phyloP scores from a whole-genome alignment of 2,113 vertebrate species.

The Mohoua ochrocephala region DNA sequence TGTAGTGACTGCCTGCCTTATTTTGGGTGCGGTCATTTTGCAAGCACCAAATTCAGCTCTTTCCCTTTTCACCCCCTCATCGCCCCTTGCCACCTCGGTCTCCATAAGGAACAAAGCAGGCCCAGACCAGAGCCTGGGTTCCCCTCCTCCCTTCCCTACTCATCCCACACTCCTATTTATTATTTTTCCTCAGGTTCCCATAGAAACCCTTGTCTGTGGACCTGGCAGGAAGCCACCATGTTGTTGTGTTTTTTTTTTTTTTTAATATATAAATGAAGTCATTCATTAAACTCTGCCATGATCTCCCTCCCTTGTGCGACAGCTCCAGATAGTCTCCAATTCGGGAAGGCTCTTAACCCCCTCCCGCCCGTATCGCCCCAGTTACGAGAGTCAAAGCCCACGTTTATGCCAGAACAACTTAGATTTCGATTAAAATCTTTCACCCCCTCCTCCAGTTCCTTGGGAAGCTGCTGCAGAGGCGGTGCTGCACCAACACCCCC shows the following conservation, averaged over 20 bases:
- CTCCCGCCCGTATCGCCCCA: neutral
- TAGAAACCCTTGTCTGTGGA: constrained; percentile 59
- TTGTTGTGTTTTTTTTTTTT: constrained; percentile 7
- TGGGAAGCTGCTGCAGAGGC: neutral
- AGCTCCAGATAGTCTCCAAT: constrained; percentile 25
- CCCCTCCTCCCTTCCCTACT: constrained; percentile 12
- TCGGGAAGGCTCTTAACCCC: constrained; percentile 17
- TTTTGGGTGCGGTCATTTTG: neutral
- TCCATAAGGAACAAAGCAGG: neutral
- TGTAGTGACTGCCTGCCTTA: neutral
- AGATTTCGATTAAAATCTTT: neutral
- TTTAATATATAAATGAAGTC: constrained; percentile 66
- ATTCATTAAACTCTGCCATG: constrained; percentile 60
- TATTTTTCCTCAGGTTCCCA: constrained; percentile 59
- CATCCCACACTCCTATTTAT: constrained; percentile 47
- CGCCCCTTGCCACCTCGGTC: neutral
- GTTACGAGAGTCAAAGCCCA: neutral
- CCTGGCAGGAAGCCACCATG: constrained; percentile 52
- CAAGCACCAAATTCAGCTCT: neutral
- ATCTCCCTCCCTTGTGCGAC: constrained; percentile 16
- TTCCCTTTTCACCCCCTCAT: neutral
- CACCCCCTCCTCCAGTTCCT: neutral
- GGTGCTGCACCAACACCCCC: neutral
- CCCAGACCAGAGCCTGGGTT: neutral
- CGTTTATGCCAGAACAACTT: neutral